Conservation (phyloP, 1,140 invertebrate species). For the Rhopalosiphum maidis region DNA sequence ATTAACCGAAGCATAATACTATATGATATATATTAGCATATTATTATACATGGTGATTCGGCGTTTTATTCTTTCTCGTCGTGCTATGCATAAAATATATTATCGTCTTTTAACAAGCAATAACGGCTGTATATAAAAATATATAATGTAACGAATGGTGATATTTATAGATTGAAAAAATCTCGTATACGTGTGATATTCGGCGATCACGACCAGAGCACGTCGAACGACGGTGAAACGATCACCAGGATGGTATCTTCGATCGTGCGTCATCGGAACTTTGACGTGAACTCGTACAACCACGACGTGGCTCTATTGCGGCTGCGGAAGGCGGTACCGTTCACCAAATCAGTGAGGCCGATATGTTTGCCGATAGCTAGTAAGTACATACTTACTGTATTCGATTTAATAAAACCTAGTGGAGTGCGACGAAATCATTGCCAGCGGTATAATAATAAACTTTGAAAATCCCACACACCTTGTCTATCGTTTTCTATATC, state of each 20-base stretch:
- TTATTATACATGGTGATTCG: background rate
- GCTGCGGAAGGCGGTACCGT: conserved; percentile 76
- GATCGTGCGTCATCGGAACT: conserved; percentile 79
- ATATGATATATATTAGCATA: background rate
- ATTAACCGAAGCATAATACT: no score
- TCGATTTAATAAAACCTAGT: background rate
- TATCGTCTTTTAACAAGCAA: background rate
- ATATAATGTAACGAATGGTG: background rate
- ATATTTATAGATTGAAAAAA: conserved; percentile 70
- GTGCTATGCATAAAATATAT: background rate
- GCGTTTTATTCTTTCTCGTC: background rate
- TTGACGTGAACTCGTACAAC: conserved; percentile 83
- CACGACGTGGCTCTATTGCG: conserved; percentile 85
- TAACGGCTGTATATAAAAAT: background rate
- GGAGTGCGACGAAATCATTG: background rate
- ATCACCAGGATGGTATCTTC: conserved; percentile 80
- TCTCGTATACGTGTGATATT: conserved; percentile 80
- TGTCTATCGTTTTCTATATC: background rate
- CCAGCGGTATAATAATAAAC: background rate
- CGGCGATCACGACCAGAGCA: conserved; percentile 81
- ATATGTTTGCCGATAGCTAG: conserved; percentile 76
- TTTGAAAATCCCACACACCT: background rate
- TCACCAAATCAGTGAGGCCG: conserved; percentile 79
- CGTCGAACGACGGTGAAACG: conserved; percentile 74
- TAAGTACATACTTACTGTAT: conserved; percentile 62